Conservation (phyloP, 2,797 vertebrate genomes). For the Salmo trutta region DNA sequence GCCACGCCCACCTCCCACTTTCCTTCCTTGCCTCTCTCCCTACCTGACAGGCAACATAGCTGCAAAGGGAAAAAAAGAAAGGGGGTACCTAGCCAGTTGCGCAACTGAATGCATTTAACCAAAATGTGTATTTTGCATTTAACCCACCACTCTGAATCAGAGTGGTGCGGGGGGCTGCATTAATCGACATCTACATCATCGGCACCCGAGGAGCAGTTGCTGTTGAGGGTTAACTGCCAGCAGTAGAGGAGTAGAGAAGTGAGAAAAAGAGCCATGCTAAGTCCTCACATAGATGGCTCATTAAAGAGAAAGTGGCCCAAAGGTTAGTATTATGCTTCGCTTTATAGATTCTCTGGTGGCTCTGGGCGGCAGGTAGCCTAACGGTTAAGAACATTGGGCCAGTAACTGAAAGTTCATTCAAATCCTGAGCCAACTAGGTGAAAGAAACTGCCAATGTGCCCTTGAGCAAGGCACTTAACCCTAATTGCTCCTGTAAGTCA, state of each 20-base stretch:
- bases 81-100: background rate
- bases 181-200: too few species aligned
- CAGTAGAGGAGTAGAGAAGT: constrained; percentile 36
- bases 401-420: too few species aligned
- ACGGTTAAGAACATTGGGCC: too few species aligned
- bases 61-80: constrained; percentile 23
- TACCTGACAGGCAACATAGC: constrained; percentile 42
- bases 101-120: too few species aligned
- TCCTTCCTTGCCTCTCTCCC: constrained; percentile 28
- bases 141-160: too few species aligned
- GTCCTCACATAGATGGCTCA: constrained; percentile 59
- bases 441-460: too few species aligned
- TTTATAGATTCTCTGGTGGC: constrained; percentile 47
- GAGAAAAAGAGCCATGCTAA: constrained; percentile 40
- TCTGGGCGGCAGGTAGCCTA: constrained; percentile 12
- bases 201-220: constrained; percentile 6
- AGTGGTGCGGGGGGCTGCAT: too few species aligned
- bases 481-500: too few species aligned
- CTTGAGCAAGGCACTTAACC: too few species aligned
- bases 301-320: constrained; percentile 52
- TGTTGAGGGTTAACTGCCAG: background rate
- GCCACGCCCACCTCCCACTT: background rate
- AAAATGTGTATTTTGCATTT: too few species aligned
- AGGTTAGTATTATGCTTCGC: constrained; percentile 22
- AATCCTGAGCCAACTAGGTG: too few species aligned